Conservation (phyloP, 2,888 invertebrate species). For the Leptinotarsa peninsularis region DNA sequence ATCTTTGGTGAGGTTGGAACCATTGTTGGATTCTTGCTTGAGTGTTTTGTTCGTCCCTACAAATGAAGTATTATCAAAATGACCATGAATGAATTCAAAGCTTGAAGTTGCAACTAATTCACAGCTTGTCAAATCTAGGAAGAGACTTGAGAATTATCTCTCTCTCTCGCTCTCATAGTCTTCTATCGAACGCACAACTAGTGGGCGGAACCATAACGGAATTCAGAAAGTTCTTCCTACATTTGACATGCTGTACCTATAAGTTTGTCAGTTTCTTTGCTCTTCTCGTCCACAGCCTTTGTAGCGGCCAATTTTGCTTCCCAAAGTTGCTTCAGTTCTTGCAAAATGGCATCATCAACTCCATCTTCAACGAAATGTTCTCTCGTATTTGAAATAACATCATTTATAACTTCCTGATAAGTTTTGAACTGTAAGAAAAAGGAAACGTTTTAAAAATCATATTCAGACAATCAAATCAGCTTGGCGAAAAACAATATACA, state of each 20-base stretch:
- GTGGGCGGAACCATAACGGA: no score
- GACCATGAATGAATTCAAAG: no score
- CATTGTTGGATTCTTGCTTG: constrained; percentile 37
- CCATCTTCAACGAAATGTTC: constrained; percentile 98
- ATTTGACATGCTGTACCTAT: constrained; percentile 33
- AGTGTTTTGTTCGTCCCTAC: constrained; percentile 33
- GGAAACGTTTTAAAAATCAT: background rate
- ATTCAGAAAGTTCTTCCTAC: no score
- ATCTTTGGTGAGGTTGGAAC: constrained; percentile 34
- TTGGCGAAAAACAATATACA: no score
- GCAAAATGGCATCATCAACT: constrained; percentile 95
- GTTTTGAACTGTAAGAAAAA: constrained; percentile 62
- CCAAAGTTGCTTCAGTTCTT: constrained; percentile 96
- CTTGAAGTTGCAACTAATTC: no score
- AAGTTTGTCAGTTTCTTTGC: constrained; percentile 49
- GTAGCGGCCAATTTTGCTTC: constrained; percentile 88
- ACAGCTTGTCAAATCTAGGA: no score
- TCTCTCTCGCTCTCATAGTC: no score
- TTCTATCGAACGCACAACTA: no score
- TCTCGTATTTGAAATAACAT: constrained; percentile 92
- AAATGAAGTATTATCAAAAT: no score
- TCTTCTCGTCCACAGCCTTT: constrained; percentile 83
- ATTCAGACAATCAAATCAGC: no score
- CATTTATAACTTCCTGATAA: constrained; percentile 95
- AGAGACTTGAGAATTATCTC: no score